Evolutionary conservation across 1,140 invertebrate genomes (phyloP).

Genomic region (Habropoda laboriosa): DNA sequence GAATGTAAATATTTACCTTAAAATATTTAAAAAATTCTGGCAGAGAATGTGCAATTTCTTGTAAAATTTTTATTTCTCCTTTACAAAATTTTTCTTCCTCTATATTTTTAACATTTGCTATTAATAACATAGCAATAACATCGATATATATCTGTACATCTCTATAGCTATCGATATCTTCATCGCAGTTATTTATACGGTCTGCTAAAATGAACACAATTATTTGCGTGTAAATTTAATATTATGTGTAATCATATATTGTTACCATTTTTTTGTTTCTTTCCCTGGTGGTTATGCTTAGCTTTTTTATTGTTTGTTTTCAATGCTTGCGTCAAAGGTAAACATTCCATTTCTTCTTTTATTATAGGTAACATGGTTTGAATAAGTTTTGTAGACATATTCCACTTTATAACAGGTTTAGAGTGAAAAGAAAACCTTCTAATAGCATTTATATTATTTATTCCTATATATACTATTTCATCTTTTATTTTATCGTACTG

Average conservation of each 20-base stretch:
- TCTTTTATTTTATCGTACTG: constrained; percentile 25
- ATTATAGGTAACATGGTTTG: constrained; percentile 48
- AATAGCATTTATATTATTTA: constrained; percentile 55
- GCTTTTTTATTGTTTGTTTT: constrained; percentile 3
- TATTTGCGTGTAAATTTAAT: not conserved
- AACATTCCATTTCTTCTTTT: constrained; percentile 39
- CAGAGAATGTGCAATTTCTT: not conserved
- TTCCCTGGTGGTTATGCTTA: not conserved
- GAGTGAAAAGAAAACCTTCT: constrained; percentile 57
- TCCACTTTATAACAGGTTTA: constrained; percentile 35
- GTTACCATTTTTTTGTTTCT: constrained; percentile 19
- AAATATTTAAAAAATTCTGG: constrained; percentile 31
- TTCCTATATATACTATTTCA: constrained; percentile 40
- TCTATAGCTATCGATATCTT: constrained; percentile 7
- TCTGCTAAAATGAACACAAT: not conserved
- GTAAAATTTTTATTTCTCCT: not conserved
- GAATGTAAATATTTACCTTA: constrained; percentile 3
- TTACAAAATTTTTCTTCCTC: not conserved
- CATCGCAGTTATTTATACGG: not conserved
- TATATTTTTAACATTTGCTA: constrained; percentile 2
- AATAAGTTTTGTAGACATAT: constrained; percentile 34
- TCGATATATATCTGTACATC: constrained; percentile 37
- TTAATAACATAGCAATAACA: constrained; percentile 36
- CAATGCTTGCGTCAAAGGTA: not conserved
- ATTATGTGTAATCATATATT: not conserved